A percentile compares a stretch with the other conserved stretches of the same genome.
Conservation (phyloP, 2,113 vertebrate species). For the Trichomycterus rosablanca region DNA sequence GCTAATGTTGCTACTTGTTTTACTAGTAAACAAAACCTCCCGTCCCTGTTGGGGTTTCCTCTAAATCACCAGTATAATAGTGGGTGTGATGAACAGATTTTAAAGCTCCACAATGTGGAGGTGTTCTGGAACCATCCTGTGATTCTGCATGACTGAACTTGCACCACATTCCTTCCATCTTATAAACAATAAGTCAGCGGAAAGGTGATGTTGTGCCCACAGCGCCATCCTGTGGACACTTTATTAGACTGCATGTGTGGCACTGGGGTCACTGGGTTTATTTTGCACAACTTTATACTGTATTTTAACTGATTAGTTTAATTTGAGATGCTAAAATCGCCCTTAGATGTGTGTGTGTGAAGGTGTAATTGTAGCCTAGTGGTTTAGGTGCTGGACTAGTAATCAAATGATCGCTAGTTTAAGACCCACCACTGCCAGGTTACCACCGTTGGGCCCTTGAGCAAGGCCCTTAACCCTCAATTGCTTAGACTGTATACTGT, state of each 20-base stretch:
- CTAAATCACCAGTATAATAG: slow-evolving; percentile 5
- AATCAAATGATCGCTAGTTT: no score
- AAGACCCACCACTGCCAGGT: no score
- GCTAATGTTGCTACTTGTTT: background rate
- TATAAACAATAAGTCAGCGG: slow-evolving; percentile 1
- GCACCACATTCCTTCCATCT: slow-evolving; percentile 33
- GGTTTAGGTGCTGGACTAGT: no score
- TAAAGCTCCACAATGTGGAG: slow-evolving; percentile 25
- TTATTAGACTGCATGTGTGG: background rate
- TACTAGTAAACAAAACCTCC: background rate
- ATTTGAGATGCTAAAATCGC: no score
- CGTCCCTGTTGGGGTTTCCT: background rate
- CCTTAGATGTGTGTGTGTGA: no score
- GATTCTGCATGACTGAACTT: slow-evolving; percentile 32
- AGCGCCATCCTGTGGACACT: slow-evolving; percentile 39
- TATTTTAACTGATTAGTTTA: no score
- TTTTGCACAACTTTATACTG: no score
- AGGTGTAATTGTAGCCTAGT: no score
- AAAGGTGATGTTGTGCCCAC: background rate
- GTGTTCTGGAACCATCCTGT: slow-evolving; percentile 20
- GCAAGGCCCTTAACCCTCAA: no score
- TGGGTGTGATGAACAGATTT: slow-evolving; percentile 15
- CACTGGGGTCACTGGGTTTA: no score
- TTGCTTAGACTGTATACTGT: no score
- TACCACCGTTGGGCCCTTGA: no score